A percentile compares a stretch with the other conserved stretches of the same genome.
These are phyloP conservation scores for Chionomys nivalis DNA, from an alignment of 2,113 vertebrate species.

Conservation along the genomic window DNA sequence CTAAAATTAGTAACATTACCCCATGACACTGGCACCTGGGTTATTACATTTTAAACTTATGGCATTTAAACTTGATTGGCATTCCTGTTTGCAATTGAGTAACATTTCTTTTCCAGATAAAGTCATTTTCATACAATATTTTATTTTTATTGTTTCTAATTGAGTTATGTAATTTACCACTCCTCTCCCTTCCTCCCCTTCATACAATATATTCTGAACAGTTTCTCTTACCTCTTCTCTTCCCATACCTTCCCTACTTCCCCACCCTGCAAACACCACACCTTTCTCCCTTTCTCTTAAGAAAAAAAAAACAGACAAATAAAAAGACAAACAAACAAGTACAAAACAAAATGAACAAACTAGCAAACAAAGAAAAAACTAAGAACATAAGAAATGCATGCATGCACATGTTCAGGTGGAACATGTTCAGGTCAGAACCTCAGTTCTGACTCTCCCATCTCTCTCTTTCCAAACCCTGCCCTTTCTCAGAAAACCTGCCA, in stretches of 20 bases:
- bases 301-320: not conserved
- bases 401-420: not conserved
- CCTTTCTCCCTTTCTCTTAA: not conserved
- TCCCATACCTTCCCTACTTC: not conserved
- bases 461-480: too few species aligned
- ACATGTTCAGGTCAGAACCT: too few species aligned
- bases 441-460: too few species aligned
- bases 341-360: not conserved
- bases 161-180: too few species aligned
- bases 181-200: not conserved
- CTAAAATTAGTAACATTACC: not conserved
- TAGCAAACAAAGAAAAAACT: not conserved
- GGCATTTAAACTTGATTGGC: not conserved
- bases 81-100: not conserved
- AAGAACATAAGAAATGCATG: not conserved
- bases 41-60: conserved; percentile 4
- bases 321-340: too few species aligned
- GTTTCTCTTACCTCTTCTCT: not conserved
- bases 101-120: not conserved
- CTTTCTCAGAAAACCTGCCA: too few species aligned
- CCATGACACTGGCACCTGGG: not conserved
- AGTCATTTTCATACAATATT: not conserved
- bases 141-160: not conserved
- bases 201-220: not conserved
- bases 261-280: not conserved